Evolutionary conservation across 2,888 invertebrate species (phyloP).

Genomic region (Hetaerina titia): DNA sequence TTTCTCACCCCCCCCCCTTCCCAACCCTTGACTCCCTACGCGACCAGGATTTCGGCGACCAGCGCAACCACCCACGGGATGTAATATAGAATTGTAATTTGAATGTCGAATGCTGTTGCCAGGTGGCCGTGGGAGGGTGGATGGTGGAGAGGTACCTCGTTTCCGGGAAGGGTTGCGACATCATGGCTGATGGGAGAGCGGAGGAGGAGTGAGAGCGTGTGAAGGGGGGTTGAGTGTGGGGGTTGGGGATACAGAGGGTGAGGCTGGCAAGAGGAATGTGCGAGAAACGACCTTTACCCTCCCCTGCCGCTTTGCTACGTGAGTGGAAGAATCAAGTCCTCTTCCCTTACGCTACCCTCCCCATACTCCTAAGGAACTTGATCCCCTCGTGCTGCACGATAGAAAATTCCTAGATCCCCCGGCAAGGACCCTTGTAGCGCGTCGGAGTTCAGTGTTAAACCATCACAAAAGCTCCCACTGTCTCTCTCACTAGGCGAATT

Average conservation of each 20-base stretch:
- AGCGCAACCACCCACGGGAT: neutral
- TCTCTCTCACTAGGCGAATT: too few relatives aligned
- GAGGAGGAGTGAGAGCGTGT: neutral
- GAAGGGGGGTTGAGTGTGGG: too few relatives aligned
- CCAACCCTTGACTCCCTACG: neutral
- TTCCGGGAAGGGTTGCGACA: neutral
- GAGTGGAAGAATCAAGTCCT: neutral
- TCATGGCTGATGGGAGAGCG: neutral
- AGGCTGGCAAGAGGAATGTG: neutral
- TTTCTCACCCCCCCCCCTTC: neutral
- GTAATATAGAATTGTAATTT: constrained; percentile 27
- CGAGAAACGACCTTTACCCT: neutral
- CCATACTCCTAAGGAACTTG: neutral
- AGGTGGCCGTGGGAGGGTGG: neutral
- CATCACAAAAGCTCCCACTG: too few relatives aligned
- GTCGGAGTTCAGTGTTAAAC: too few relatives aligned
- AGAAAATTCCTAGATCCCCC: neutral
- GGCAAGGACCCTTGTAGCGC: too few relatives aligned
- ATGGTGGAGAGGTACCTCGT: neutral
- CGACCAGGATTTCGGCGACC: constrained; percentile 3
- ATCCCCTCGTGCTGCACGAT: neutral
- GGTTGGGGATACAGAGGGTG: too few relatives aligned
- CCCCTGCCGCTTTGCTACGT: neutral
- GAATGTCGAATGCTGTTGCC: neutral
- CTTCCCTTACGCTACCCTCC: neutral